Evolutionary conservation across 2,797 vertebrate genomes (phyloP).

Genomic region (Eulemur rubriventer): DNA sequence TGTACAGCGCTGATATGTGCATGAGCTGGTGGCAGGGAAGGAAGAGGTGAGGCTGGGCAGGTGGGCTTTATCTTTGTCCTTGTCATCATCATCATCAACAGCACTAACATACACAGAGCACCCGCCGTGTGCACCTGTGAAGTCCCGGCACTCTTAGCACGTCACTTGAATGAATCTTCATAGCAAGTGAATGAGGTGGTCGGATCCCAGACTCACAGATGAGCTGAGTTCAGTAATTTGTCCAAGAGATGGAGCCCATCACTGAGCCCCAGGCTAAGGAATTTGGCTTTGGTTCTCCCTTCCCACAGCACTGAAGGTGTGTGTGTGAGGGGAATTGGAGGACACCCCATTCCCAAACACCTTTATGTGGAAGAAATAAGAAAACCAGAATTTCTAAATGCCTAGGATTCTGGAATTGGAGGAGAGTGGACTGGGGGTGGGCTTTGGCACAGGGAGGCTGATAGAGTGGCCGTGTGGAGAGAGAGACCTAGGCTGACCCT

Average conservation of each 20-base stretch:
- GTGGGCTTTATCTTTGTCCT: neutral
- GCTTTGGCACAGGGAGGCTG: neutral
- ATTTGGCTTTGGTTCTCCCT: neutral
- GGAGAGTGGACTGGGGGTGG: no score
- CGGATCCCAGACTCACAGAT: neutral
- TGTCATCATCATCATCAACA: no score
- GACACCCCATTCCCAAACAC: neutral
- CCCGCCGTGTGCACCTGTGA: neutral
- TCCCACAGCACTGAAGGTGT: neutral
- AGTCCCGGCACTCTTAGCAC: neutral
- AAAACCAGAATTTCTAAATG: neutral
- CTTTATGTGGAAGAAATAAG: neutral
- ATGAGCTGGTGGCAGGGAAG: neutral
- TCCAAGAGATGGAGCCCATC: neutral
- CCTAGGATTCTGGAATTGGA: neutral
- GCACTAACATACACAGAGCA: rapidly evolving
- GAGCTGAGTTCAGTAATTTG: neutral
- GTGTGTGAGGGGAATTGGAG: neutral
- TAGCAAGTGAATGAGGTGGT: neutral
- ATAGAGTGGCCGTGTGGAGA: no score
- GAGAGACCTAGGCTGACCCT: neutral
- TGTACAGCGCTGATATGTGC: neutral
- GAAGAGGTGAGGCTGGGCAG: neutral
- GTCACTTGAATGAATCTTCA: neutral
- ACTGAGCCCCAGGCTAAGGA: neutral